Evolutionary conservation across 2,113 vertebrate species (phyloP).

Genomic region (Phalacrocorax carbo): DNA sequence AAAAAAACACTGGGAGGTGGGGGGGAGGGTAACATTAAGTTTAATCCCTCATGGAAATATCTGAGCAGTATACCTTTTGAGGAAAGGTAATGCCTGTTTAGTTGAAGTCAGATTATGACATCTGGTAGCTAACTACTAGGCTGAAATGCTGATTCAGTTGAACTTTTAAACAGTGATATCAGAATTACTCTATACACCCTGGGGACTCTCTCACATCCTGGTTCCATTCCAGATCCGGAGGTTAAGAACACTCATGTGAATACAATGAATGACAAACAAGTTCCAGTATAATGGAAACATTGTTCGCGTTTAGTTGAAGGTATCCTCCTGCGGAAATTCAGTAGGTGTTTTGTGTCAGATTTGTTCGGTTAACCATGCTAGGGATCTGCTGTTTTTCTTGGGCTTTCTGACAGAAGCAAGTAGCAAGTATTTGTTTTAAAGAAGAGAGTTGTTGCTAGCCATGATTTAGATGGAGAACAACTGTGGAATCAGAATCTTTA

Average conservation of each 20-base stretch:
- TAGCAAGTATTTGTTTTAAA: not conserved
- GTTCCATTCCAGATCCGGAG: not conserved
- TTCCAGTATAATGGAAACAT: not conserved
- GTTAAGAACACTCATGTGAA: not conserved
- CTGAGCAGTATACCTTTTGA: not conserved
- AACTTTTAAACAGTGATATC: not conserved
- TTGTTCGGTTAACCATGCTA: not conserved
- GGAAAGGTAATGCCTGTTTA: not conserved
- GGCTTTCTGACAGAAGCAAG: not conserved
- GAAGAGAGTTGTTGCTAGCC: not conserved
- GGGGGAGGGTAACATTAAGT: not conserved
- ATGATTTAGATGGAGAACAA: not conserved
- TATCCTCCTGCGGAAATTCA: not conserved
- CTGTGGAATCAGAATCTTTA: not conserved
- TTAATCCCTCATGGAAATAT: not conserved
- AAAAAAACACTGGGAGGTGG: not conserved
- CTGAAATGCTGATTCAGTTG: not conserved
- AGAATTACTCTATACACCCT: not conserved
- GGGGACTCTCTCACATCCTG: not conserved
- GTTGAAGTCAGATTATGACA: not conserved
- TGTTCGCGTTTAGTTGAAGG: not conserved
- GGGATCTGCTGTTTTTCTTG: not conserved
- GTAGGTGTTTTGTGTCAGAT: not conserved
- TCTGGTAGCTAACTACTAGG: not conserved
- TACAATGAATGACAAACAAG: constrained; percentile 11